Percentiles rank a stretch among this genome's conserved stretches.
Conservation (phyloP, 1,140 invertebrate genomes). For the Rhyzopertha dominica region DNA sequence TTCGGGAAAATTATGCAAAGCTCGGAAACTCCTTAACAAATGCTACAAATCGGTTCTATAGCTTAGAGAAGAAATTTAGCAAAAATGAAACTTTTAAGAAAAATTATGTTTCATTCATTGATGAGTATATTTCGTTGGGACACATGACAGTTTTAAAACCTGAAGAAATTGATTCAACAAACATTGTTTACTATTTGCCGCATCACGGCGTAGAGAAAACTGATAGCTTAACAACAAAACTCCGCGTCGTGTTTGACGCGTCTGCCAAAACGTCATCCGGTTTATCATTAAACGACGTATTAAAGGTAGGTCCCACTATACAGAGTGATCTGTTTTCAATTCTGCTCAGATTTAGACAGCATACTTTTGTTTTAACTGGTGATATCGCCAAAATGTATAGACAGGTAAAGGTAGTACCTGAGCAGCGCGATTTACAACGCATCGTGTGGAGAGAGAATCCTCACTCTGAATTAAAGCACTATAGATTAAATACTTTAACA, state of each 20-base stretch:
- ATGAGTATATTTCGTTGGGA: slow-evolving; percentile 41
- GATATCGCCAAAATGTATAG: slow-evolving; percentile 47
- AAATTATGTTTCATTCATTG: slow-evolving; percentile 37
- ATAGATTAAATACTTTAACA: slow-evolving; percentile 39
- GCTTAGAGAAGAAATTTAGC: slow-evolving; percentile 17
- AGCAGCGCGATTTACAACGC: slow-evolving; percentile 35
- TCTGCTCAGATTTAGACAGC: slow-evolving; percentile 33
- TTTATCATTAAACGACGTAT: slow-evolving; percentile 29
- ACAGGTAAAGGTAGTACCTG: slow-evolving; percentile 34
- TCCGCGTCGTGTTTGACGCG: slow-evolving; percentile 23
- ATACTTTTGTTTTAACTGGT: slow-evolving; percentile 31
- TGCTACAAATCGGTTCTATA: slow-evolving; percentile 22
- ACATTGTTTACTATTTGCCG: slow-evolving; percentile 23
- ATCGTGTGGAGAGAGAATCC: slow-evolving; percentile 42
- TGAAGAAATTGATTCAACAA: slow-evolving; percentile 7
- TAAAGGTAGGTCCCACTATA: slow-evolving; percentile 32
- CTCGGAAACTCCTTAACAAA: slow-evolving; percentile 25
- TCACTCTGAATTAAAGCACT: slow-evolving; percentile 28
- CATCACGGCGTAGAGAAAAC: slow-evolving; percentile 43
- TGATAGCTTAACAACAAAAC: slow-evolving; percentile 33
- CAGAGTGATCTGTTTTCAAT: slow-evolving; percentile 33
- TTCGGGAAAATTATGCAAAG: slow-evolving; percentile 9
- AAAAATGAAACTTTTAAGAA: slow-evolving; percentile 25
- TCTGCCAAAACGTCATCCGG: slow-evolving; percentile 24
- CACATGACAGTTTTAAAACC: slow-evolving; percentile 36